Percentiles rank a stretch among this genome's conserved stretches.
phyloP scores from a whole-genome alignment of 2,888 invertebrate species.

The Eutolmus rufibarbis region DNA sequence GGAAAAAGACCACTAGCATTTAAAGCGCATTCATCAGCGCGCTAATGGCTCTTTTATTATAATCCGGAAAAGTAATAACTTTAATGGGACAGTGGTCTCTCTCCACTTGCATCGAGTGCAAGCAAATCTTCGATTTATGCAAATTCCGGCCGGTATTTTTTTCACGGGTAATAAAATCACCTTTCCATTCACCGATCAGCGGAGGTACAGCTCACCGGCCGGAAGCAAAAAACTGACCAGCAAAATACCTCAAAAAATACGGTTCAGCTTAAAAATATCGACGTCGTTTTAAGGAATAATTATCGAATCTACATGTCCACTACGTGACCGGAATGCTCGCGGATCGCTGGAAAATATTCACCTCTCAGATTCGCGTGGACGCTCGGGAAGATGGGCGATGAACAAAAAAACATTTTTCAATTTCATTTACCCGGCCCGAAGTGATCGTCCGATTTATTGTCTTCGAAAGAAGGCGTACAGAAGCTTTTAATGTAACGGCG shows the following conservation, averaged over 20 bases:
- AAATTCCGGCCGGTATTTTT: not conserved
- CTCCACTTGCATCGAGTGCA: not conserved
- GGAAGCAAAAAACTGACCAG: not conserved
- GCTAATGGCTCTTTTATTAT: not conserved
- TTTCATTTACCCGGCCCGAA: not conserved
- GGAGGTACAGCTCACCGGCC: not conserved
- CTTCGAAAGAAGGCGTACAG: not conserved
- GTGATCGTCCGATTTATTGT: slow-evolving; percentile 6
- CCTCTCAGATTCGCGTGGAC: not conserved
- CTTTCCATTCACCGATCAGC: not conserved
- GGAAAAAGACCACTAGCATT: not conserved
- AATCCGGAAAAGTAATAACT: not conserved
- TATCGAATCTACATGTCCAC: not conserved
- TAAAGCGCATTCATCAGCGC: not conserved
- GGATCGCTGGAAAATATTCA: not conserved
- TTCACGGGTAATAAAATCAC: not conserved
- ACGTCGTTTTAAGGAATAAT: not conserved
- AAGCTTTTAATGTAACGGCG: not conserved
- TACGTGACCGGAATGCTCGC: not conserved
- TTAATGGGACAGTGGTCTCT: not conserved
- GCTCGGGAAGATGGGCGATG: not conserved
- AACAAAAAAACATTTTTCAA: not conserved
- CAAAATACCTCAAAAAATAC: not conserved
- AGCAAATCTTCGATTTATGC: not conserved
- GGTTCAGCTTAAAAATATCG: not conserved